These are phyloP conservation scores for Hemitrygon akajei DNA, from an alignment of 2,797 vertebrate genomes.

Conservation along the genomic window DNA sequence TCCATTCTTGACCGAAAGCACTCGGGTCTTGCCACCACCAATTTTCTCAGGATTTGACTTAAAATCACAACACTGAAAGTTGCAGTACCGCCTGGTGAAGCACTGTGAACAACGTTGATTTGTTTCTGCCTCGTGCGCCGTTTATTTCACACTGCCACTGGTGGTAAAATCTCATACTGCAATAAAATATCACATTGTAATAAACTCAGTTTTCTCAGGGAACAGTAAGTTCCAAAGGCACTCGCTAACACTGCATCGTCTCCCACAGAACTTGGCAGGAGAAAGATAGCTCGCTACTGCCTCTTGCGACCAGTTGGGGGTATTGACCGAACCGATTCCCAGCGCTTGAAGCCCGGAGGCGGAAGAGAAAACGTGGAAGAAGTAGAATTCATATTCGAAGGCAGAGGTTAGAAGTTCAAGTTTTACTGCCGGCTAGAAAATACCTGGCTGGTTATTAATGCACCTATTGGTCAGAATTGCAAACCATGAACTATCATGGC, in stretches of 20 bases:
- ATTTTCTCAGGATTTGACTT: background rate
- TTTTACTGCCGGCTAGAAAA: background rate
- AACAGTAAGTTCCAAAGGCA: background rate
- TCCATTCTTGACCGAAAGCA: background rate
- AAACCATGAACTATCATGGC: background rate
- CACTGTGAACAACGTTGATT: background rate
- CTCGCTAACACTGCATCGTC: background rate
- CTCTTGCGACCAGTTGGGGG: background rate
- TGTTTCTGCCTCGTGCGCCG: background rate
- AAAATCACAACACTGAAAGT: background rate
- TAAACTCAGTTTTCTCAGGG: background rate
- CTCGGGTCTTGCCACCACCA: background rate
- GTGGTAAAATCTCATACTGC: background rate
- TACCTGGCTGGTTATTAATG: no score
- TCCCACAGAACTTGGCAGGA: background rate
- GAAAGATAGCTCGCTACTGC: constrained; percentile 7
- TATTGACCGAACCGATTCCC: background rate
- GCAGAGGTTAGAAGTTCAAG: background rate
- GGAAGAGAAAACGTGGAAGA: background rate
- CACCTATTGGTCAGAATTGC: background rate
- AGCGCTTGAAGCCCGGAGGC: background rate
- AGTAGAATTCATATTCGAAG: background rate
- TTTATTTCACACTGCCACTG: background rate
- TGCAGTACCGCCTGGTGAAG: background rate
- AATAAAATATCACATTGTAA: background rate